Percentiles rank a stretch among this genome's conserved stretches.
Conservation (phyloP, 2,888 invertebrate genomes). For the Oegoconia quadripuncta region DNA sequence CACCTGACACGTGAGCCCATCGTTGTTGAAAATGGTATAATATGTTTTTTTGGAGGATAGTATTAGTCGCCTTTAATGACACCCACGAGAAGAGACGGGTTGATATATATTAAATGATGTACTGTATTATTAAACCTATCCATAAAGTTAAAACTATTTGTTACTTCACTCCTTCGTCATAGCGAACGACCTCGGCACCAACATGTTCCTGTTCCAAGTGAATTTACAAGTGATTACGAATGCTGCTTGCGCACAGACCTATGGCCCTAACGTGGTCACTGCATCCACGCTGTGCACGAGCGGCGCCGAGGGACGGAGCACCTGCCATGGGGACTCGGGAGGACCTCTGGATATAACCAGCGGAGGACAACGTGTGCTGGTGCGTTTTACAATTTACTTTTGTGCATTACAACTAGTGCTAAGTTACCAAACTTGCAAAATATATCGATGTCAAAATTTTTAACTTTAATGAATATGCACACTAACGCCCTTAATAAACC, state of each 20-base stretch:
- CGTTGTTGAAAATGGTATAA: too few relatives aligned
- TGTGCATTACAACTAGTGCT: too few relatives aligned
- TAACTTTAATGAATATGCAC: too few relatives aligned
- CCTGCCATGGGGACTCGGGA: conserved; percentile 41
- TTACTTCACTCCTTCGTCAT: not conserved
- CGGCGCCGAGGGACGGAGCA: conserved; percentile 37
- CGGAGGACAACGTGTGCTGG: not conserved
- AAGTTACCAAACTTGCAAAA: too few relatives aligned
- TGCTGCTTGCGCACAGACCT: conserved; percentile 38
- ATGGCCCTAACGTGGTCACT: conserved; percentile 29
- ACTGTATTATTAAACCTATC: not conserved
- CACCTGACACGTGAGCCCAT: too few relatives aligned
- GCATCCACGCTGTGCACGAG: conserved; percentile 47
- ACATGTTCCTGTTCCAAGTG: conserved; percentile 56
- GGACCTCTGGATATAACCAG: conserved; percentile 11
- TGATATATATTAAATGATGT: not conserved
- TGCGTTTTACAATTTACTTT: not conserved
- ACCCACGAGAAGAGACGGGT: too few relatives aligned
- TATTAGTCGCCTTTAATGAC: too few relatives aligned
- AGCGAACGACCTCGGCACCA: conserved; percentile 24
- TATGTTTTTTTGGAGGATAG: too few relatives aligned
- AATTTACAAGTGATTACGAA: conserved; percentile 56
- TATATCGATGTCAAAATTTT: too few relatives aligned
- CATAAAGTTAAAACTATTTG: not conserved
- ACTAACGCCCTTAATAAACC: too few relatives aligned